Evolutionary conservation across 2,888 invertebrate species (phyloP).

Genomic region (Scelioninae gen. 1): DNA sequence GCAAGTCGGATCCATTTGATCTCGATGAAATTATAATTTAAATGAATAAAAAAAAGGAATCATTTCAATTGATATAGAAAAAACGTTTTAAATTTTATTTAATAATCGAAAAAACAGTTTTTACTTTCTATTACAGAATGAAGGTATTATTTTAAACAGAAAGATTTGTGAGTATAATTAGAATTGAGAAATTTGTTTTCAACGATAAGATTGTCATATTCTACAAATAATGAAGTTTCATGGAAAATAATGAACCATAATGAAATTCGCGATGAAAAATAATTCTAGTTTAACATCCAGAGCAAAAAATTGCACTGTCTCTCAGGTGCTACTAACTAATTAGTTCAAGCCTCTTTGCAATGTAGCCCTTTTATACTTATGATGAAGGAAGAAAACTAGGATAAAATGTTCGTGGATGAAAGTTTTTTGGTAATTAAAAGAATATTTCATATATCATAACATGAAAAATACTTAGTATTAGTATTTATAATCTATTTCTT

Average conservation of each 20-base stretch:
- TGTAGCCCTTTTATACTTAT: conserved; percentile 33
- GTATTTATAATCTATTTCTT: too few species aligned
- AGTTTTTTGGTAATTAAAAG: conserved; percentile 55
- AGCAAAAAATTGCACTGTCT: conserved; percentile 17
- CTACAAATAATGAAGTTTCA: neutral
- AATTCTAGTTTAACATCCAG: conserved; percentile 37
- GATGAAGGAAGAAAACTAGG: conserved; percentile 36
- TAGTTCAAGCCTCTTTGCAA: conserved; percentile 48
- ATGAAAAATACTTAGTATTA: neutral
- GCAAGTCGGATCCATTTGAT: too few species aligned
- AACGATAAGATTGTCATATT: too few species aligned
- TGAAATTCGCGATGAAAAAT: conserved; percentile 44
- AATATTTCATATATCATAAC: conserved; percentile 44
- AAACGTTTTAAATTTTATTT: too few species aligned
- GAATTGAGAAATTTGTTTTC: too few species aligned
- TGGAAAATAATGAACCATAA: conserved; percentile 14
- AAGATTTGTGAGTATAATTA: too few species aligned
- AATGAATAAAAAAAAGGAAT: too few species aligned
- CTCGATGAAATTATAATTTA: too few species aligned
- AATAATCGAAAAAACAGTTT: too few species aligned
- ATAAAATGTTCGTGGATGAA: conserved; percentile 48
- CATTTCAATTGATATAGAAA: too few species aligned
- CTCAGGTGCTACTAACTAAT: conserved; percentile 42
- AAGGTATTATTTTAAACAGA: too few species aligned
- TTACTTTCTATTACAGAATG: too few species aligned